Evolutionary conservation across 2,797 vertebrate genomes (phyloP), one percentile per base, ranked within the genome.

Genomic region (Xenopus petersii): DNA sequence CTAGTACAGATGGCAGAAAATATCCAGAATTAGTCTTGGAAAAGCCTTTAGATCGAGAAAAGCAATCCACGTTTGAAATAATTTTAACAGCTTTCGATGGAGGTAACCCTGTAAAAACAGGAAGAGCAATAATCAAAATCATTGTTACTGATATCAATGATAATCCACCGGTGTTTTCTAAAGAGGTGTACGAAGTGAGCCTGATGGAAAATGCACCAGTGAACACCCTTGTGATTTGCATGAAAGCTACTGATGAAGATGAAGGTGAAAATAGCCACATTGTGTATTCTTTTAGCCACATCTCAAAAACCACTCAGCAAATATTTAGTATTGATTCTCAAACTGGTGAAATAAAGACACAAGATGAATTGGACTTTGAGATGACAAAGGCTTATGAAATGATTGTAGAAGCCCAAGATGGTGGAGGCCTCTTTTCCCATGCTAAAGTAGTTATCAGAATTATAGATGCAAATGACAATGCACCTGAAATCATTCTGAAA

Each of bases 11-110:
- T 72, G 71, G 71, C 63, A 95, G 89, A 81, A 94, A 95, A 68
- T 93, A 96, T 83, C 95, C 97, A 0, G 96, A 98, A 83, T 88
- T 99, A 0, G 91, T 98, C 66, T 89, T 99, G 81, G 88, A 96
- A 75, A 95, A 86, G 82, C 77, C 92, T 74, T 82, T 99, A 83
- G 95, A 99, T 83, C 91, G 95, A 68, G 97, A 99, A 84, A 84
- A 87, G 63, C 92, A 92, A 88, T 89, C 92, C 58, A 88, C 87
- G 30, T 93, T 96, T 83, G 91, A 92, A 81, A 89, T 99, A 80
- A 83, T 94, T 81, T 92, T 99, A 81, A 94, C 93, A 0, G 97
- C 97, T 0, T 77, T 94, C 74, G 97, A 99, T 2, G 96, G 95
- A 47, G 97, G 97, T 2, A 90, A 88, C 77, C 95, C 96, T 12